Evolutionary conservation across 1,140 invertebrate genomes (phyloP), one percentile per base, ranked within the genome.

Genomic region (Drosophila fuyamai): DNA sequence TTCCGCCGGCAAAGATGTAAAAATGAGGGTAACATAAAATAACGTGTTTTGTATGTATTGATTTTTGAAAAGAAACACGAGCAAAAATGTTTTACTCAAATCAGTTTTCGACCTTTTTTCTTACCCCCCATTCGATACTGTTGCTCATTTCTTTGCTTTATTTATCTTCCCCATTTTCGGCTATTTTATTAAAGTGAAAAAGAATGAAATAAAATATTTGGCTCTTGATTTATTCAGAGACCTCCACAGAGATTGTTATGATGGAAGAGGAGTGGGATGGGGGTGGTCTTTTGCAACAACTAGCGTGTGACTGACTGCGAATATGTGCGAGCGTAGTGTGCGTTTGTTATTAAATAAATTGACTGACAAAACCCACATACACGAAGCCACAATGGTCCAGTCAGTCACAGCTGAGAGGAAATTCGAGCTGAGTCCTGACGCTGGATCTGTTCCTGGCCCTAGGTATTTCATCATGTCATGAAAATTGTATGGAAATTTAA

Each of bases 401-500:
- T 62, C 75, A 78, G 65, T 47, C 59, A 60, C 54, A 82, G 57
- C 50, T 76, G 46, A 60, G 51, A 62, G 63, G 51, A 43, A 32
- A 53, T 29, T 29, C 63, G 74, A 68, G 79, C 46, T 44, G 65
- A 71, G 53, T 66, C 54, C 61, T 67, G 70, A 35, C 38, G 36
- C 32, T 63, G 61, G 53, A 62, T 62, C 53, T 62, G 59, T 5
- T 75, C 53, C 76, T 76, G 83, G 54, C 66, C 63, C 72, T 80
- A 77, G 84, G 80, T 89, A 90, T 82, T 90, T 86, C 88, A 90
- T 90, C 86, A 90, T 86, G 88, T 90, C 86, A 90, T 90, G 86
- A 90, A 90, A 90, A 90, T 90, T 90, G 82, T 90, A 90, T 90
- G 86, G 88, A 90, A 90, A 90, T 90, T 90, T 90, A 90, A 90